A percentile compares a stretch with the other conserved stretches of the same genome.
Conservation (phyloP, 2,797 vertebrate genomes). For the Myotis findleyi region DNA sequence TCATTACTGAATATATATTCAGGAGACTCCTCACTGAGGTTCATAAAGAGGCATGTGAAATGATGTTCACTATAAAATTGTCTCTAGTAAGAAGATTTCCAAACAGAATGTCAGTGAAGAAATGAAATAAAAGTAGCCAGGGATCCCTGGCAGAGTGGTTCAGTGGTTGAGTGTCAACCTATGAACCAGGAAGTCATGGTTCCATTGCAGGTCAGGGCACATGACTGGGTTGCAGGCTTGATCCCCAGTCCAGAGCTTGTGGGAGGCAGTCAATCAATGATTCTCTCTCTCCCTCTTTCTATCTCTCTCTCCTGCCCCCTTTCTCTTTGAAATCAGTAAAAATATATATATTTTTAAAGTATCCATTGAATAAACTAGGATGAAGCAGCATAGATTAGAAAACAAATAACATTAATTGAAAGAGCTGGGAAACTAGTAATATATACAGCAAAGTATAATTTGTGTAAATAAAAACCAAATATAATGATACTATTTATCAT, state of each 20-base stretch:
- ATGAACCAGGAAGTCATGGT: too few relatives aligned
- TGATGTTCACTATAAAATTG: not conserved
- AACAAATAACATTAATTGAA: not conserved
- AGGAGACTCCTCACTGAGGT: not conserved
- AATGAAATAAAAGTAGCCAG: not conserved
- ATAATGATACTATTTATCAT: not conserved
- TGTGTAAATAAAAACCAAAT: not conserved
- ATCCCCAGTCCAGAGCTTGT: too few relatives aligned
- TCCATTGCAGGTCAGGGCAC: too few relatives aligned
- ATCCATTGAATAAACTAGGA: not conserved
- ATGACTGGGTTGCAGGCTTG: too few relatives aligned
- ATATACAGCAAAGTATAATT: not conserved
- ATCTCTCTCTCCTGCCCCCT: too few relatives aligned
- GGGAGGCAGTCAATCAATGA: too few relatives aligned
- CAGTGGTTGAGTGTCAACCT: too few relatives aligned
- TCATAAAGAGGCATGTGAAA: not conserved
- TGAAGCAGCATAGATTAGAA: not conserved
- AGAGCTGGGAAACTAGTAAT: not conserved
- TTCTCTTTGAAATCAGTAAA: too few relatives aligned
- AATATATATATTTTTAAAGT: not conserved
- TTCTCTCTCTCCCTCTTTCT: too few relatives aligned
- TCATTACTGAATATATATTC: not conserved
- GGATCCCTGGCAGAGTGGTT: too few relatives aligned
- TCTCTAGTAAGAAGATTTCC: not conserved
- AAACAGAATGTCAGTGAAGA: not conserved